Base-by-base conservation (phyloP, 2,888 invertebrate genomes). In the Sesamia inferens region DNA sequence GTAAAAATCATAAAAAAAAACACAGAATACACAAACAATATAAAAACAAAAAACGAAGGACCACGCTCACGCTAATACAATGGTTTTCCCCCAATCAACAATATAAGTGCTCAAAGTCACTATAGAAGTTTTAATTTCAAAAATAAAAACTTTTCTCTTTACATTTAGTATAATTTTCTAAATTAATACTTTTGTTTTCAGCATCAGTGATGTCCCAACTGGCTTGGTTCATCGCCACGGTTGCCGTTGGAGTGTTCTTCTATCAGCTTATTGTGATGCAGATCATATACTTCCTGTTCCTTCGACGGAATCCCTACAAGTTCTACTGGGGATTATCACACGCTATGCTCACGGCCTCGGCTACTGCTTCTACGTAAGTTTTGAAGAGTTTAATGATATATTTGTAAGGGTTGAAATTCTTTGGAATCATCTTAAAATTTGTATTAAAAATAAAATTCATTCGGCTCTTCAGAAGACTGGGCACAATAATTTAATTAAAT, bases 341-440 rank as follows among this genome's bases (percentile, higher is more conserved):
- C 90, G 98, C 98, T 68, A 97, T 98, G 94, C 97, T 99, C 78
- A 99, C 98, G 68, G 99, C 98, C 62, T 98, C 98, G 91, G 98
- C 98, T 85, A 99, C 98, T 85, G 98, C 99, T 87, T 99, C 99
- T 89, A 98, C 99, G 98, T 98, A 96, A 97, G 98, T 97, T 57
- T 51, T 54, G 0, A 39, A 6, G 6, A 1, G 1, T 57, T 44
- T n/a, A 0, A 7, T 64, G 13, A 11, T 54, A 39, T 14, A n/a
- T n/a, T 64, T 51, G 3, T 51, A 16, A 5, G 8, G 7, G 2
- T 63, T 24, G 6, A 3, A 24, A 19, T 6, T 16, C 3, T 16
- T 24, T 63, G n/a, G 39, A 22, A 44, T 7, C 44, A 24, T 63
- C 11, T 24, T 19, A 7, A 47, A 10, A 47, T 13, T 11, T 13